Conservation (phyloP, 2,113 vertebrate genomes). For the Heptranchias perlo region DNA sequence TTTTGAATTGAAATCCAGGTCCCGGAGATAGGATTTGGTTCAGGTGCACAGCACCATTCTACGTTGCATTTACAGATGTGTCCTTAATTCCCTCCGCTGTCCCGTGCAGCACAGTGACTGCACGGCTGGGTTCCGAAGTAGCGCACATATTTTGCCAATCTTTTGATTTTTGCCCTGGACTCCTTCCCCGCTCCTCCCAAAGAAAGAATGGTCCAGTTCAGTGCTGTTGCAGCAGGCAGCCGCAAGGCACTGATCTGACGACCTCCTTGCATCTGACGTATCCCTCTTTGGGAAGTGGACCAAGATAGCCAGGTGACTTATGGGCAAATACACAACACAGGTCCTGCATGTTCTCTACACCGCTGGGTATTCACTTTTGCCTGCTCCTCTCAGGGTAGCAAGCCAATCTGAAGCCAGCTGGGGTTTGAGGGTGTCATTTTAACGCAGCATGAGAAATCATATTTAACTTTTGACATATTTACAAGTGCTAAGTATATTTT, state of each 20-base stretch:
- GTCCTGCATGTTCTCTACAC: background rate
- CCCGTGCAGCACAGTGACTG: background rate
- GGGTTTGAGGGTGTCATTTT: background rate
- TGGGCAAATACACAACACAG: background rate
- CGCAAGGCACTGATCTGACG: background rate
- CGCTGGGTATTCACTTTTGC: conserved; percentile 18
- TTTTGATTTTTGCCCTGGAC: background rate
- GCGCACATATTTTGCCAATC: background rate
- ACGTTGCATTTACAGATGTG: background rate
- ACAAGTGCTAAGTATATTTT: conserved; percentile 28
- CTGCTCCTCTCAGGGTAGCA: background rate
- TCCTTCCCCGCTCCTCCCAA: background rate
- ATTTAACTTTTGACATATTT: conserved; percentile 29
- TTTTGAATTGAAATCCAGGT: conserved; percentile 1
- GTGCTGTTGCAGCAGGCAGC: background rate
- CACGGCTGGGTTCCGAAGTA: background rate
- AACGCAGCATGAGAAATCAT: conserved; percentile 13
- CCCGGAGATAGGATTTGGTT: background rate
- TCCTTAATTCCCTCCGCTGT: background rate
- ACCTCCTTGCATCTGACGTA: background rate
- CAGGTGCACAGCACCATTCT: background rate
- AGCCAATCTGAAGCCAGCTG: background rate
- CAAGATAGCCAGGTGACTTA: background rate
- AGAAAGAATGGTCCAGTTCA: background rate
- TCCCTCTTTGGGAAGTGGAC: background rate